Evolutionary conservation across 2,888 invertebrate species (phyloP), one percentile per base, ranked within the genome.

Genomic region (Xestia c-nigrum): DNA sequence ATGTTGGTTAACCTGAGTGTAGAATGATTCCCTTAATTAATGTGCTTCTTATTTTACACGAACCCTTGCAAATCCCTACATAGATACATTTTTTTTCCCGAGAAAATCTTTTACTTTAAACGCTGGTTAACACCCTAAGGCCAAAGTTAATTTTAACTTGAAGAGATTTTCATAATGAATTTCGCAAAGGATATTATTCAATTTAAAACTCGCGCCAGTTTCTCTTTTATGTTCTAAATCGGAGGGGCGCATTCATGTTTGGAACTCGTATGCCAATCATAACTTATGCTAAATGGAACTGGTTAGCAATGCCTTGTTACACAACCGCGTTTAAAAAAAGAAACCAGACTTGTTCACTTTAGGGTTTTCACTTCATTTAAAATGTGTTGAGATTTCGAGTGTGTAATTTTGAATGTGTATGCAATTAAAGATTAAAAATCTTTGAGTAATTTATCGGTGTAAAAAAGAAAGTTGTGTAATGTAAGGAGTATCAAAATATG

Each of bases 311-410:
- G 69, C 65, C 77, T 87, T 68, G 79, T 84, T 88, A 85, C 86
- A 77, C 85, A 88, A 88, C 76, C 61, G 64, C 75, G 76, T 85
- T 80, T 85, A 85, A 87, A 87, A 88, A 88, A 88, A 88, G 86
- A 88, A 88, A 88, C 81, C 81, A 81, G 84, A 84, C 68, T 57
- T 71, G 76, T 83, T 72, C 68, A 63, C 81, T 70, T 74, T 86
- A 88, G 88, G 88, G 87, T 84, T 88, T 88, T 83, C 88, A 83
- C 88, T 83, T 81, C 67, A 78, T 81, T 79, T 68, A 86, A 86
- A 81, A 74, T 74, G 83, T 78, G 72, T 71, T 74, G 57, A 78
- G 61, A 84, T 87, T 81, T 70, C 72, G 61, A 72, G 71, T 66
- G 68, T 66, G 71, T 81, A 85, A 84, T 84, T 85, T 74, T 69